A percentile compares a stretch with the other conserved stretches of the same genome.
These are phyloP conservation scores for Atta texana DNA, from an alignment of 1,140 invertebrate genomes.

Conservation along the genomic window DNA sequence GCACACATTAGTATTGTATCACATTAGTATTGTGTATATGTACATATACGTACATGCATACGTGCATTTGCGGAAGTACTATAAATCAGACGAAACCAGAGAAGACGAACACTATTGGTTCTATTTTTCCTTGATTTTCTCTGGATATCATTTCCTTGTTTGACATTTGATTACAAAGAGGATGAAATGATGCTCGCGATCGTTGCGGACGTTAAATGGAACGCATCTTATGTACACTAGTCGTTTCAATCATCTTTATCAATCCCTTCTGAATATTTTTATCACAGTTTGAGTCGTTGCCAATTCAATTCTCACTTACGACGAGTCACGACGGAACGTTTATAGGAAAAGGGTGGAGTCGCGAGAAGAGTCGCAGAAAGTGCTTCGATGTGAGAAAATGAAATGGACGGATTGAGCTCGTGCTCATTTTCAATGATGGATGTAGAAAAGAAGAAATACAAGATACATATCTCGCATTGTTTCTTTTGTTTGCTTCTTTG, in stretches of 20 bases:
- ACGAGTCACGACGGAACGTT: slow-evolving; percentile 19
- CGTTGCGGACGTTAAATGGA: too few relatives aligned
- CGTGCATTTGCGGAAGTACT: too few relatives aligned
- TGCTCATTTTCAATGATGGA: slow-evolving; percentile 28
- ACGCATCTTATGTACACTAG: background rate
- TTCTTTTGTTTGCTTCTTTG: slow-evolving; percentile 25
- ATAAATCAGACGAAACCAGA: too few relatives aligned
- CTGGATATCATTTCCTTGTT: too few relatives aligned
- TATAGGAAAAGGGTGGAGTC: slow-evolving; percentile 33
- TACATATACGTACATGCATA: too few relatives aligned
- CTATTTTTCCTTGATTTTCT: too few relatives aligned
- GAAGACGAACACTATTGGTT: too few relatives aligned
- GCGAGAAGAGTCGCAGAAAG: slow-evolving; percentile 25
- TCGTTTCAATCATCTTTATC: background rate
- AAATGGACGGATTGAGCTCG: slow-evolving; percentile 14
- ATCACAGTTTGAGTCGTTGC: slow-evolving; percentile 76
- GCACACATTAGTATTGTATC: too few relatives aligned
- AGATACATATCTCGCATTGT: background rate
- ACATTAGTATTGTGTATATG: too few relatives aligned
- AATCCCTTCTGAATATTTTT: slow-evolving; percentile 14
- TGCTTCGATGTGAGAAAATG: background rate
- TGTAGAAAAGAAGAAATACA: background rate
- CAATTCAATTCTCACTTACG: slow-evolving; percentile 78
- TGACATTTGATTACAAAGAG: too few relatives aligned
- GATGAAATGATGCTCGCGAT: too few relatives aligned